phyloP scores from a whole-genome alignment of 2,888 invertebrate species.

The Tromatobia lineatoria region DNA sequence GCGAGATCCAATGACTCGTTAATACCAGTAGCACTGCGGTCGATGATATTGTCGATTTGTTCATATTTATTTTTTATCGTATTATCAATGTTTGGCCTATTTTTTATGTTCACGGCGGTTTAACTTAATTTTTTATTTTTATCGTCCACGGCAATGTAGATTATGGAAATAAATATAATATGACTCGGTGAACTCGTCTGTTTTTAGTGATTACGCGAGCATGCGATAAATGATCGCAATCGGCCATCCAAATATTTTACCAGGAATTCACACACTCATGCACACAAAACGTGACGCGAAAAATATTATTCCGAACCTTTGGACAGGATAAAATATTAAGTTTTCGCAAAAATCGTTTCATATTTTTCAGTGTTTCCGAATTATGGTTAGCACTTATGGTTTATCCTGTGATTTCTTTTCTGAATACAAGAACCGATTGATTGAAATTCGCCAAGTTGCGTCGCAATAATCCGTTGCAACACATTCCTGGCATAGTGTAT shows the following conservation, averaged over 20 bases:
- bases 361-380: neutral
- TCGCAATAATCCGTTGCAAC: neutral
- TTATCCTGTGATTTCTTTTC: neutral
- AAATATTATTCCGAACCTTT: slow-evolving; percentile 3
- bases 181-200: slow-evolving; percentile 18
- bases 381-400: slow-evolving; percentile 11
- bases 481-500: neutral
- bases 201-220: slow-evolving; percentile 12
- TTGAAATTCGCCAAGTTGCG: neutral
- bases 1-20: slow-evolving; percentile 18
- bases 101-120: slow-evolving; percentile 1
- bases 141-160: neutral
- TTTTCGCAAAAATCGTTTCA: neutral
- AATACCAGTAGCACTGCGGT: slow-evolving; percentile 32
- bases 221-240: slow-evolving; percentile 43
- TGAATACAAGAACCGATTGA: neutral
- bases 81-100: neutral
- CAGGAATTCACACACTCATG: neutral
- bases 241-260: slow-evolving; percentile 34
- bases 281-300: slow-evolving; percentile 1
- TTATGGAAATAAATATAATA: slow-evolving; percentile 49
- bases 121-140: neutral
- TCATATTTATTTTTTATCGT: slow-evolving; percentile 16
- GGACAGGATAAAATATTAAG: neutral
- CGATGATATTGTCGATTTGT: slow-evolving; percentile 34